Evolutionary conservation across 1,140 invertebrate species (phyloP).

Genomic region (Drosophila tsacasi): DNA sequence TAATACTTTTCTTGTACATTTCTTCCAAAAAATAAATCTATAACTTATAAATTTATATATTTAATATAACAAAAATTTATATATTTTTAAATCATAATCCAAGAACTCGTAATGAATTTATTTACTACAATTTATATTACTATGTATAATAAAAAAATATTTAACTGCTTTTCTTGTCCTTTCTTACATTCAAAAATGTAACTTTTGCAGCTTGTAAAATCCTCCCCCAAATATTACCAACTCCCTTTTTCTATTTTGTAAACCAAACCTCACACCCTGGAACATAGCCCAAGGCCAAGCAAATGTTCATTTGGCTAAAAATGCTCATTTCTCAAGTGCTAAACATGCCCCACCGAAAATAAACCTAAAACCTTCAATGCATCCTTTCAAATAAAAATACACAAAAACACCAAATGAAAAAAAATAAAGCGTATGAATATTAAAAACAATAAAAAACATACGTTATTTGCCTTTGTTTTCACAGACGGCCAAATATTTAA

Average conservation of each 20-base stretch:
- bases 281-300: slow-evolving; percentile 60
- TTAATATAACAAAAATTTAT: too few species aligned
- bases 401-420: slow-evolving; percentile 9
- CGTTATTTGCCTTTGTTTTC: slow-evolving; percentile 68
- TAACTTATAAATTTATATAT: too few species aligned
- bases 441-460: slow-evolving; percentile 80
- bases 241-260: neutral
- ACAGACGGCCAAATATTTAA: slow-evolving; percentile 75
- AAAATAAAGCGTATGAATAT: slow-evolving; percentile 59
- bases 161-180: too few species aligned
- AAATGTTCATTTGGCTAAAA: slow-evolving; percentile 79
- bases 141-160: too few species aligned
- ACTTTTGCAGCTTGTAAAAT: neutral
- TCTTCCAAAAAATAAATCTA: too few species aligned
- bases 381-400: slow-evolving; percentile 17
- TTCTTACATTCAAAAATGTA: too few species aligned
- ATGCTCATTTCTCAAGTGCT: slow-evolving; percentile 80
- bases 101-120: too few species aligned
- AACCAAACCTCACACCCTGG: neutral
- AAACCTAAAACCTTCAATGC: slow-evolving; percentile 12
- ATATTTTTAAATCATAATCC: too few species aligned
- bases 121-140: too few species aligned
- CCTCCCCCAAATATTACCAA: neutral
- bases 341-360: slow-evolving; percentile 42
- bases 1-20: too few species aligned